Evolutionary conservation across 2,113 vertebrate genomes (phyloP), one percentile per base, ranked within the genome.

Genomic region (Elgaria multicarinata): DNA sequence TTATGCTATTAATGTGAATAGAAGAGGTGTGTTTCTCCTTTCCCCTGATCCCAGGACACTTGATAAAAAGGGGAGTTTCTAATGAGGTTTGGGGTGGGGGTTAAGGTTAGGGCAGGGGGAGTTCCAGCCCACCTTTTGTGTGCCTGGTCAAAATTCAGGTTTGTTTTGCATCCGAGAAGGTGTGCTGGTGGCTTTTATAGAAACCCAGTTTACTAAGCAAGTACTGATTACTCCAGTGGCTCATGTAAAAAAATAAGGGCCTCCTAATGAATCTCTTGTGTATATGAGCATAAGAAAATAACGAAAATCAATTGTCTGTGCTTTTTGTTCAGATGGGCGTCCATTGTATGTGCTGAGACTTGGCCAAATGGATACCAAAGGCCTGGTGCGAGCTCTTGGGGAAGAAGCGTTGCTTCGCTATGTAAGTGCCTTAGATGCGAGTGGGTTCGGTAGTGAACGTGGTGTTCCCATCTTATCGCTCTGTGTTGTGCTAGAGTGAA

Each of bases 301-400:
- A n/a, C 20, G 44, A 44, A n/a, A 64, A 46, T 4, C 6, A 44
- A 20, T 26, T 39, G 4, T 42, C 3, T 0, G 18, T 75, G 53
- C 74, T 92, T 24, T 0, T 69, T 91, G 26, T 20, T 88, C 93
- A 99, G 99, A 99, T 3, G 98, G 99, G 1, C 98, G 99, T 86
- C 99, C 99, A 0, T 95, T 99, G 31, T 99, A 99, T 10, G 97
- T 99, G 93, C 97, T 99, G 94, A 96, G 99, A 83, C 93, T 99
- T 92, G 99, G 99, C 8, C 99, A 99, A 97, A 99, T 99, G 99
- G 99, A 99, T 96, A 99, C 99, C 6, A 99, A 99, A 90, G 99
- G 99, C 76, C 83, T 99, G 89, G 98, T 99, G 69, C 95, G 98
- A 80, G 98, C 98, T 3, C 97, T 99, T 33, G 99, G 99, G 26